These are phyloP conservation scores for Dysidea cf. avara DNA, from an alignment of 37 sponge, comb jelly and placozoan genomes.

Conservation along the genomic window DNA sequence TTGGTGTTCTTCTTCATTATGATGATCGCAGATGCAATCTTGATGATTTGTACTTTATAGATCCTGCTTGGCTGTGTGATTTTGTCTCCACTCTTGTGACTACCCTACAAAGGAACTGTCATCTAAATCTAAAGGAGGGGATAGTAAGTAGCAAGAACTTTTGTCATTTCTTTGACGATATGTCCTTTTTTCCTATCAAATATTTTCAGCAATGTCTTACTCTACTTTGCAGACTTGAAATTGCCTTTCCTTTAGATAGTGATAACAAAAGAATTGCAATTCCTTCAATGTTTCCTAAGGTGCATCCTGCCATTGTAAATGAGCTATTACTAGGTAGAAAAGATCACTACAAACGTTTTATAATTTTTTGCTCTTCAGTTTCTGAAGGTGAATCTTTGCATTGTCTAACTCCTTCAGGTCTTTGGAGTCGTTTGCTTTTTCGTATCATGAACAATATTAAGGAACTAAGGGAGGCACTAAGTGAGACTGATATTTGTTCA, in stretches of 20 bases:
- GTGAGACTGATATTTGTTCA: not conserved
- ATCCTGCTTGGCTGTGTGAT: constrained; percentile 26
- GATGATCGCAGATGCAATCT: constrained; percentile 6
- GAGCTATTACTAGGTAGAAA: not conserved
- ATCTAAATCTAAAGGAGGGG: constrained; percentile 62
- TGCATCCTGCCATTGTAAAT: constrained; percentile 36
- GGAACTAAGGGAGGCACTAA: constrained; percentile 30
- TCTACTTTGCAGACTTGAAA: constrained; percentile 85
- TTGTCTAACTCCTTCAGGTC: constrained; percentile 69
- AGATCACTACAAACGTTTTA: constrained; percentile 40
- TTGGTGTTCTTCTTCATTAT: constrained; percentile 6
- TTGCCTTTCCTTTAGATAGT: constrained; percentile 78
- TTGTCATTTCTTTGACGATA: constrained; percentile 62
- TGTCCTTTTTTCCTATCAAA: constrained; percentile 69
- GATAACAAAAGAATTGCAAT: constrained; percentile 74
- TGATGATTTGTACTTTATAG: constrained; percentile 8
- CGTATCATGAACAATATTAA: constrained; percentile 71
- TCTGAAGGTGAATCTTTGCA: too few species aligned
- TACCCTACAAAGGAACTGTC: constrained; percentile 62
- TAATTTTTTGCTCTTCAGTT: constrained; percentile 36
- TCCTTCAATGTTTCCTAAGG: constrained; percentile 80
- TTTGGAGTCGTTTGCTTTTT: constrained; percentile 87
- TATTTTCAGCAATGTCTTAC: constrained; percentile 82
- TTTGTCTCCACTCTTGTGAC: constrained; percentile 83
- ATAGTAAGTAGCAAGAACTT: constrained; percentile 57